Evolutionary conservation across 2,888 invertebrate genomes (phyloP).

Genomic region (Lepidochrysops patricia): DNA sequence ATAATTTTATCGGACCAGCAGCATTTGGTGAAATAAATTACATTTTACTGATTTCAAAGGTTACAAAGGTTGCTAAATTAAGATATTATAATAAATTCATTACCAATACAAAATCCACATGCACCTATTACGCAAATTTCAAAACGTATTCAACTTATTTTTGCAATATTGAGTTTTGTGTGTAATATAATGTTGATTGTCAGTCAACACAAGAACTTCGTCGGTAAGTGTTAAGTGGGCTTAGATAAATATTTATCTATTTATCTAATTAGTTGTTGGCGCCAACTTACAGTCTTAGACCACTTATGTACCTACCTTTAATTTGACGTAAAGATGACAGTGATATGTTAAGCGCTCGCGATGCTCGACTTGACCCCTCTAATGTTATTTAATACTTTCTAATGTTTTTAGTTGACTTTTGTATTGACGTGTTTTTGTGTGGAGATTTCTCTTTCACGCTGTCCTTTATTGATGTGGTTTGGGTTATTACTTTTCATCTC

Average conservation of each 20-base stretch:
- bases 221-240: background rate
- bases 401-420: conserved; percentile 34
- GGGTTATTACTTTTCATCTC: background rate
- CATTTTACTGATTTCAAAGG: background rate
- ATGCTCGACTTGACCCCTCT: conserved; percentile 32
- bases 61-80: background rate
- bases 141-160: background rate
- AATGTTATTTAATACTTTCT: conserved; percentile 48
- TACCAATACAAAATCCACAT: background rate
- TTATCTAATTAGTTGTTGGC: background rate
- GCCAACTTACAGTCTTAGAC: background rate
- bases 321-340: conserved; percentile 4
- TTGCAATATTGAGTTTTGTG: background rate
- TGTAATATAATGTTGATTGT: background rate
- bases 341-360: conserved; percentile 7
- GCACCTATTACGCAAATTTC: background rate
- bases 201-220: background rate
- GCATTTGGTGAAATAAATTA: background rate
- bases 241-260: background rate
- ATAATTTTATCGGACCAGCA: background rate
- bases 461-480: conserved; percentile 26
- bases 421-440: conserved; percentile 42
- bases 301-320: background rate
- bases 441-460: conserved; percentile 40
- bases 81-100: background rate